Conservation (phyloP, 2,113 vertebrate species). For the Brachypteracias leptosomus region DNA sequence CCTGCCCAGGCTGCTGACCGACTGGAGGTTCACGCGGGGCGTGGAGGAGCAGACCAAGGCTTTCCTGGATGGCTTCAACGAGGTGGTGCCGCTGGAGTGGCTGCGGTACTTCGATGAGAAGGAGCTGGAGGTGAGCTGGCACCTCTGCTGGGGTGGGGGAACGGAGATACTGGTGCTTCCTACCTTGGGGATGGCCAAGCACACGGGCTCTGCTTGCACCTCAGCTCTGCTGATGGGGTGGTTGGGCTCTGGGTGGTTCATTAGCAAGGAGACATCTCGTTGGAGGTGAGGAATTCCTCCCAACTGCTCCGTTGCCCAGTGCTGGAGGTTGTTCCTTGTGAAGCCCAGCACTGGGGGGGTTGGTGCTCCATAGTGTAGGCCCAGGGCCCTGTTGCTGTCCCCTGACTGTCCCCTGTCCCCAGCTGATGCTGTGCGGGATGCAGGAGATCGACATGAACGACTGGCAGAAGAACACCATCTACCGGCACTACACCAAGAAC, state of each 20-base stretch:
- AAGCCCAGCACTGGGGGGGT: neutral
- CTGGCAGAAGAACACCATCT: conserved; percentile 98
- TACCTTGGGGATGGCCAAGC: fast-evolving
- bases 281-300: neutral
- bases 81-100: conserved; percentile 96
- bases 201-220: fast-evolving
- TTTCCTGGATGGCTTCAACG: conserved; percentile 96
- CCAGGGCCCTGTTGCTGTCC: fast-evolving
- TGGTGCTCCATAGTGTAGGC: fast-evolving
- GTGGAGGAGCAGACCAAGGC: conserved; percentile 98
- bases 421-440: conserved; percentile 99
- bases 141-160: fast-evolving
- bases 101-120: conserved; percentile 97
- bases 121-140: conserved; percentile 82
- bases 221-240: fast-evolving
- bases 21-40: conserved; percentile 95
- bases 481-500: conserved; percentile 97
- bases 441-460: conserved; percentile 95
- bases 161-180: fast-evolving
- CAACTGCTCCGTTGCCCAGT: neutral
- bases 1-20: conserved; percentile 87
- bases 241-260: fast-evolving
- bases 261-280: fast-evolving
- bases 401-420: neutral
- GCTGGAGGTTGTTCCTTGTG: neutral